These are phyloP conservation scores for Anguilla obscura DNA, from an alignment of 2,797 vertebrate species.

Conservation along the genomic window DNA sequence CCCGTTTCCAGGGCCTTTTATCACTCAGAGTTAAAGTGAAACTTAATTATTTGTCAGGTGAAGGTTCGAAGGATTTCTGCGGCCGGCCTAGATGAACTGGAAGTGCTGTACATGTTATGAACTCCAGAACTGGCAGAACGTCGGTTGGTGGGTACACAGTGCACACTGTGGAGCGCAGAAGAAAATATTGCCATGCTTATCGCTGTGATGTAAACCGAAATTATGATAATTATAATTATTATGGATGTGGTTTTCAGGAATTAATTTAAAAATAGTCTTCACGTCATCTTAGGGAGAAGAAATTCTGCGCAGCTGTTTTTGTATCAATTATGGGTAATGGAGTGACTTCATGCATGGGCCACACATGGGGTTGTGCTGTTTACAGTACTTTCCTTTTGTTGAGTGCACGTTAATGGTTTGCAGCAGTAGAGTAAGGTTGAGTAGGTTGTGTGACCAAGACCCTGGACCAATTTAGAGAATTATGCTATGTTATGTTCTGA, in stretches of 20 bases:
- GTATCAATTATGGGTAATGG: neutral
- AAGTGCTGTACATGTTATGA: neutral
- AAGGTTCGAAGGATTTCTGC: conserved; percentile 21
- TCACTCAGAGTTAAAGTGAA: conserved; percentile 19
- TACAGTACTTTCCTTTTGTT: neutral
- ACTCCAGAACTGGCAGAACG: neutral
- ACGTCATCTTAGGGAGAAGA: neutral
- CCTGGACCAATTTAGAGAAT: neutral
- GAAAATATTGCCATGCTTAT: conserved; percentile 2
- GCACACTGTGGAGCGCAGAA: neutral
- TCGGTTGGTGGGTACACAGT: neutral
- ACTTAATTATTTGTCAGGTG: conserved; percentile 30
- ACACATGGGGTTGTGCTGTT: neutral
- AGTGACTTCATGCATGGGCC: conserved; percentile 5
- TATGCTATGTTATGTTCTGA: neutral
- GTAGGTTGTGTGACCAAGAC: neutral
- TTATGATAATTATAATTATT: conserved; percentile 20
- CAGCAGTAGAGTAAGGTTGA: neutral
- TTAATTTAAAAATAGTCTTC: neutral
- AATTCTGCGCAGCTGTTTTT: conserved; percentile 3
- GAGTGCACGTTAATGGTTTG: neutral
- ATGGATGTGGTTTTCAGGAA: conserved; percentile 5
- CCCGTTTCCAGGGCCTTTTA: conserved; percentile 8
- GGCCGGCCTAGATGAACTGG: conserved; percentile 7
- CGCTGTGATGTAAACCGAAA: neutral